phyloP scores from a whole-genome alignment of 1,140 invertebrate species.

The Drosophila navojoa region DNA sequence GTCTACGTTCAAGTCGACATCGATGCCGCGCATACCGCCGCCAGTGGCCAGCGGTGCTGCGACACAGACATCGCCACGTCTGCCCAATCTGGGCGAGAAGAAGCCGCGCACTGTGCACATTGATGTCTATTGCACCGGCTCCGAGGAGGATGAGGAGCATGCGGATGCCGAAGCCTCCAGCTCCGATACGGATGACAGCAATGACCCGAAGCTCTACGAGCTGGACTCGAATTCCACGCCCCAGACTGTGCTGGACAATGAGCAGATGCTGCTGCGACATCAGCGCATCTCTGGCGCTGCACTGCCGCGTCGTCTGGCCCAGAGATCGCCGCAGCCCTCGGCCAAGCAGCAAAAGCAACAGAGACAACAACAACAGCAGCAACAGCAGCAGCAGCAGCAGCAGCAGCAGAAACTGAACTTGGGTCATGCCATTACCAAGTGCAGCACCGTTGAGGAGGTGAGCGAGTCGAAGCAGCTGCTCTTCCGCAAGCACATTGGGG shows the following conservation, averaged over 20 bases:
- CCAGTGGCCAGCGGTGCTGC: constrained; percentile 27
- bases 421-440: constrained; percentile 78
- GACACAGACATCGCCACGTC: background rate
- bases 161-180: constrained; percentile 86
- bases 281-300: constrained; percentile 82
- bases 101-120: constrained; percentile 90
- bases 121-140: constrained; percentile 90
- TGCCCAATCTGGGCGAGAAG: constrained; percentile 83
- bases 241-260: constrained; percentile 88
- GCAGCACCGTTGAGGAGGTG: constrained; percentile 79
- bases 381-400: constrained; percentile 26
- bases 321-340: constrained; percentile 11
- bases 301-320: constrained; percentile 83
- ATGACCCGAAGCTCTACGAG: constrained; percentile 52
- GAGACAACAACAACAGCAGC: constrained; percentile 7
- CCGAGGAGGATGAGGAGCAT: constrained; percentile 86
- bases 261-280: constrained; percentile 86
- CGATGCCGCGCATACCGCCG: constrained; percentile 70
- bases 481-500: constrained; percentile 83
- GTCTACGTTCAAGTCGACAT: constrained; percentile 77
- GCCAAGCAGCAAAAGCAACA: constrained; percentile 20
- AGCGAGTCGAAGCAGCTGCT: constrained; percentile 82
- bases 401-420: constrained; percentile 48
- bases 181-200: constrained; percentile 65
- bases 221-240: constrained; percentile 85